A percentile compares a stretch with the other conserved stretches of the same genome.
phyloP scores from a whole-genome alignment of 2,797 vertebrate genomes.

The Poecilia wingei region DNA sequence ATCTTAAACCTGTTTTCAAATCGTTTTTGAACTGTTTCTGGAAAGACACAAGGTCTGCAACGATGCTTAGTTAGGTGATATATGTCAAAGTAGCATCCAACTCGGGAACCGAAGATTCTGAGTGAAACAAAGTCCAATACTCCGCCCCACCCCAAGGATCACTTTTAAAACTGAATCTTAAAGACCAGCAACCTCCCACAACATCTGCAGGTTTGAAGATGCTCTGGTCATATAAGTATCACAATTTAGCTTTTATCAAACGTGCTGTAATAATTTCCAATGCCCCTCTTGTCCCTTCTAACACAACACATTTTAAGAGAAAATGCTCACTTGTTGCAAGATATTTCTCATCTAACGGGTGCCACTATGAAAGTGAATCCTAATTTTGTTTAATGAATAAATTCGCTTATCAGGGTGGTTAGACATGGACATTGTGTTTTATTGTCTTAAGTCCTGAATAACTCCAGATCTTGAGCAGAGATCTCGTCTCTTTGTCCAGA shows the following conservation, averaged over 20 bases:
- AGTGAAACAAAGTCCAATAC: background rate
- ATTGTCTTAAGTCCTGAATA: background rate
- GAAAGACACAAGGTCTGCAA: background rate
- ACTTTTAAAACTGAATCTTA: background rate
- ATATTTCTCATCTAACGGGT: background rate
- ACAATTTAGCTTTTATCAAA: background rate
- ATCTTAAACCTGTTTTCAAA: background rate
- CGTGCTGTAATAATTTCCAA: background rate
- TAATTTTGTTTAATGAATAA: background rate
- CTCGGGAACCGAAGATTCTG: background rate
- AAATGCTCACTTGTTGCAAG: background rate
- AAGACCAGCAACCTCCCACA: background rate
- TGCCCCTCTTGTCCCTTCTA: background rate
- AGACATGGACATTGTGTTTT: background rate
- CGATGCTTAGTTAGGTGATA: background rate
- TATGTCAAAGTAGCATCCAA: background rate
- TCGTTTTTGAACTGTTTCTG: background rate
- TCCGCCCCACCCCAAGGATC: no score
- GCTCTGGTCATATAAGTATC: background rate
- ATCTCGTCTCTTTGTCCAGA: background rate
- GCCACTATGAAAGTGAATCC: background rate
- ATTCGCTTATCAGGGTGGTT: background rate
- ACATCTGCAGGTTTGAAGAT: background rate
- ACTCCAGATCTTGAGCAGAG: background rate
- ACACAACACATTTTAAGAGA: background rate